Base-by-base conservation (phyloP, 2,113 vertebrate species). In the Mastomys coucha region DNA sequence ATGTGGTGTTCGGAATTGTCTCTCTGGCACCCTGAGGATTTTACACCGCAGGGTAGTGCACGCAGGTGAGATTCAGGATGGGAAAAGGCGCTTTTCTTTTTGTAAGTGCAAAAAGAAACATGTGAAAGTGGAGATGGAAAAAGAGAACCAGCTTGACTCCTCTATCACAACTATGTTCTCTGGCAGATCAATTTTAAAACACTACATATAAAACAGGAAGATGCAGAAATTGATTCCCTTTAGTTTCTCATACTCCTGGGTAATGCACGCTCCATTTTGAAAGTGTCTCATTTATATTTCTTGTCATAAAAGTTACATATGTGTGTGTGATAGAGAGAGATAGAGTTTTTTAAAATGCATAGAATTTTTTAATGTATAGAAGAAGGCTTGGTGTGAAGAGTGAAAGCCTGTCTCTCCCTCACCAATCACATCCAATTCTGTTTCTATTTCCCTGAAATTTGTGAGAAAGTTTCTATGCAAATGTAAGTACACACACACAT, bases 161-260 rank as follows among this genome's bases (percentile, higher is more conserved):
- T 95, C 75, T n/a, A 88, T n/a, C 17, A 51, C 39, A 87, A 75
- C 22, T 51, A 51, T 88, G 67, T 95, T 95, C 81, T 94, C 86
- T 95, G 72, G 76, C 51, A 92, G 58, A 70, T 95, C 85, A 95
- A 85, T 95, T 97, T 97, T 92, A 95, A 96, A 96, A 96, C 73
- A 93, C 42, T 78, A 69, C 63, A 91, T 65, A 72, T 14, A 36
- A 95, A 96, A 97, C 75, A 93, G 87, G 42, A 93, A 91, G 80
- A 88, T 81, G 19, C 90, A 81, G 85, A 96, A 89, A 96, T 89
- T 58, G 26, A 92, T 80, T 86, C 80, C 56, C n/a, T 95, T 88
- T 51, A 89, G 94, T 88, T 33, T 93, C 70, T 75, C 91, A 17
- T 88, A 53, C 51, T 72, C 31, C 53, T 60, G 24, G 2, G 39